These are phyloP conservation scores for Lamprotornis superbus DNA, from an alignment of 2,113 vertebrate species.

Conservation along the genomic window DNA sequence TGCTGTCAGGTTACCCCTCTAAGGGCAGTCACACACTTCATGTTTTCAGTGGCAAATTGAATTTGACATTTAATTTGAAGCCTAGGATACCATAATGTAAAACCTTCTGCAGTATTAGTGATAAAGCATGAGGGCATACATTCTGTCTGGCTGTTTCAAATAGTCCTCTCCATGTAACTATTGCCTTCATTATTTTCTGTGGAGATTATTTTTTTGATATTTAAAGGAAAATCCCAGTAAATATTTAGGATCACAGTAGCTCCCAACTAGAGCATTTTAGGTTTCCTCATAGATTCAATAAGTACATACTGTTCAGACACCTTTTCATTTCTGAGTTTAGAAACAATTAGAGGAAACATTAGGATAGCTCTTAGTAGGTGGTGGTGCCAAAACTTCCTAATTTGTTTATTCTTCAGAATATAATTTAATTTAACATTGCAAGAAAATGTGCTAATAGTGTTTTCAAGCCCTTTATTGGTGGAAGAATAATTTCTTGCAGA, in stretches of 20 bases:
- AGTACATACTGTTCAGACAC: background rate
- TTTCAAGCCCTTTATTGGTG: background rate
- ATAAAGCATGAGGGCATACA: slow-evolving; percentile 10
- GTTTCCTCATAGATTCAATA: background rate
- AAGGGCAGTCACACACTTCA: slow-evolving; percentile 59
- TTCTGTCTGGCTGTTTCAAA: background rate
- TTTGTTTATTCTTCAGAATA: background rate
- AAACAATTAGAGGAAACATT: background rate
- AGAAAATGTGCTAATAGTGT: background rate
- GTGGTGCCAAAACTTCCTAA: background rate
- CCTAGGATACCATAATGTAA: slow-evolving; percentile 47
- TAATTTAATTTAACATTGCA: background rate
- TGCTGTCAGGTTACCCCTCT: slow-evolving; percentile 40
- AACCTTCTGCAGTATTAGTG: slow-evolving; percentile 54
- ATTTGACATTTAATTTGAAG: slow-evolving; percentile 79
- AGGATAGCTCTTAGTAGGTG: background rate
- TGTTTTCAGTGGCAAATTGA: slow-evolving; percentile 68
- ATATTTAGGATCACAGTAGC: background rate
- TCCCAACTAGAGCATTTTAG: background rate
- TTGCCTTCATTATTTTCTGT: background rate
- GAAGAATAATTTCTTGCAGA: background rate
- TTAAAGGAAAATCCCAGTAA: background rate
- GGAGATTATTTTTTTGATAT: background rate
- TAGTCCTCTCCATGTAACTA: background rate
- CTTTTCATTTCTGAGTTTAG: background rate